A percentile compares a stretch with the other conserved stretches of the same genome.
Evolutionary conservation across 2,113 vertebrate genomes (phyloP).

Genomic region (Opisthocomus hoazin): DNA sequence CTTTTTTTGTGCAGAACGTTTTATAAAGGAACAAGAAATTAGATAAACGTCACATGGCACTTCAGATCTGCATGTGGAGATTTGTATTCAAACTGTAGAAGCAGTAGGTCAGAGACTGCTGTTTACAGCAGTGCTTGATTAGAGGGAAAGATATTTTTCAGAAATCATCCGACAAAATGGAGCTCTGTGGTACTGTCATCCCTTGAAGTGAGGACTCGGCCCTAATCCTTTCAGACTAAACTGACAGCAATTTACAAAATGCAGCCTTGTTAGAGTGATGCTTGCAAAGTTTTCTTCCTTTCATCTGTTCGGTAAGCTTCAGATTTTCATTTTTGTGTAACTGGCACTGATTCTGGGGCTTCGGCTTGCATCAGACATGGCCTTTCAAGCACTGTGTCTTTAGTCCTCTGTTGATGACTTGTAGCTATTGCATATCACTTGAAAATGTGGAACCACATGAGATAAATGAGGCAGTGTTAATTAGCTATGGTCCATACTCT

Average conservation of each 20-base stretch:
- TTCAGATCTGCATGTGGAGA: background rate
- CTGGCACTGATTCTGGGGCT: background rate
- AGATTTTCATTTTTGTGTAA: slow-evolving; percentile 19
- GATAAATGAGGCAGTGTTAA: background rate
- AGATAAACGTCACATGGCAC: background rate
- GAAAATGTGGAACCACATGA: background rate
- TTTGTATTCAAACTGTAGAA: background rate
- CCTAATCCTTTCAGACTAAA: slow-evolving; percentile 37
- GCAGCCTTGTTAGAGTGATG: background rate
- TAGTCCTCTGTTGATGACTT: background rate
- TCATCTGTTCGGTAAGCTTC: background rate
- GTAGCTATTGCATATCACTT: background rate
- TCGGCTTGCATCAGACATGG: background rate
- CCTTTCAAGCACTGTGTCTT: background rate
- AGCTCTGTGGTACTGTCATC: background rate
- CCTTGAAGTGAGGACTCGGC: slow-evolving; percentile 11
- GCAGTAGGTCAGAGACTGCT: slow-evolving; percentile 12
- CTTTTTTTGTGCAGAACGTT: background rate
- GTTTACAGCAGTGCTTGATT: slow-evolving; percentile 32
- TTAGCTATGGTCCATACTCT: background rate
- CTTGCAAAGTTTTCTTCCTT: slow-evolving; percentile 4
- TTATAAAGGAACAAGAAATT: slow-evolving; percentile 4
- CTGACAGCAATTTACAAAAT: slow-evolving; percentile 18
- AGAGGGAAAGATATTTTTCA: slow-evolving; percentile 5
- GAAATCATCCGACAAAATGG: slow-evolving; percentile 28